These are phyloP conservation scores for Lineus longissimus DNA, from an alignment of 1,140 invertebrate genomes.

Conservation along the genomic window DNA sequence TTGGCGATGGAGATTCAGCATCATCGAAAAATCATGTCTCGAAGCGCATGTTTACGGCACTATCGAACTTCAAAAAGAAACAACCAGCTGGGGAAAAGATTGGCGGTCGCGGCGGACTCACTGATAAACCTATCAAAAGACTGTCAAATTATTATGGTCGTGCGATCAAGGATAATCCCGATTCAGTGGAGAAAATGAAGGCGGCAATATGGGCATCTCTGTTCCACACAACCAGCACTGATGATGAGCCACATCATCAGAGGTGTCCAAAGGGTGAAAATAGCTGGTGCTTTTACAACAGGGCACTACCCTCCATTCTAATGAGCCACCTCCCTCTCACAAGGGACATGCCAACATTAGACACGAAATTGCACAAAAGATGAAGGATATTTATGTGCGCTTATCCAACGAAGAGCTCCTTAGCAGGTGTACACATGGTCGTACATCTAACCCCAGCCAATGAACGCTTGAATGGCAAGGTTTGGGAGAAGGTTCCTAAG, in stretches of 20 bases:
- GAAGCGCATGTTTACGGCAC: conserved; percentile 12
- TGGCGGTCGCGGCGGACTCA: conserved; percentile 9
- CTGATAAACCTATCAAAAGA: conserved; percentile 3
- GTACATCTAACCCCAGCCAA: conserved; percentile 14
- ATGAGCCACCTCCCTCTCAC: neutral
- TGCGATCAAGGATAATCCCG: conserved; percentile 15
- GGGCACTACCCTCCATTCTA: neutral
- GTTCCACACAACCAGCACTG: conserved; percentile 7
- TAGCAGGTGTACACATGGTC: neutral
- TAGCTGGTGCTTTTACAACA: conserved; percentile 10
- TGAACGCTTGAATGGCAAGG: conserved; percentile 4
- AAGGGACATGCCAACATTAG: no score
- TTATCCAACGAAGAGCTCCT: neutral
- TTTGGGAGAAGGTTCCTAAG: conserved; percentile 6
- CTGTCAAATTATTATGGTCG: conserved; percentile 14
- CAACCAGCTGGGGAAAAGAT: neutral
- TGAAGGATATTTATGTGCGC: neutral
- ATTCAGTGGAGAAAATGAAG: conserved; percentile 5
- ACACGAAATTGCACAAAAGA: neutral
- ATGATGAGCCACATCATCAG: conserved; percentile 6
- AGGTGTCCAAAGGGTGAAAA: conserved; percentile 2
- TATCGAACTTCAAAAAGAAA: conserved; percentile 5
- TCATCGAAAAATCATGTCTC: conserved; percentile 1
- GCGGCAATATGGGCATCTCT: conserved; percentile 5
- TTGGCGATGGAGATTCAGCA: conserved; percentile 11